These are phyloP conservation scores for Drosophila pseudoobscura DNA, from an alignment of 1,140 invertebrate genomes.

Conservation along the genomic window DNA sequence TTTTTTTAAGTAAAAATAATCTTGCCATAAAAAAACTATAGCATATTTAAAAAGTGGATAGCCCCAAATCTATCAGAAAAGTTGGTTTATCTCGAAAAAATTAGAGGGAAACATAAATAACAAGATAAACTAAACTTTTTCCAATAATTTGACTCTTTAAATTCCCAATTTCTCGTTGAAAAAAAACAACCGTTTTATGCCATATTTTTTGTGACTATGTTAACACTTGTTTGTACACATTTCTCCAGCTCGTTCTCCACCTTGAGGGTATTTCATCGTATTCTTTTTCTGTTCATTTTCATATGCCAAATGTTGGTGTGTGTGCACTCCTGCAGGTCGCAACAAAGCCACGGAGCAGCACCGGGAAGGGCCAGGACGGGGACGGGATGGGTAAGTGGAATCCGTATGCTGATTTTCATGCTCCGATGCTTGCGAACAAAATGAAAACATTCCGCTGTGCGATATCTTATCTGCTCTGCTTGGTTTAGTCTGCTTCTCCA, in stretches of 20 bases:
- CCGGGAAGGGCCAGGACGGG: slow-evolving; percentile 2
- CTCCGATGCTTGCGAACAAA: slow-evolving; percentile 74
- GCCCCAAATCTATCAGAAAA: no score
- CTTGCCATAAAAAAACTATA: no score
- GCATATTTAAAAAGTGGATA: no score
- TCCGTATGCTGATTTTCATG: slow-evolving; percentile 76
- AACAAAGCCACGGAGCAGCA: slow-evolving; percentile 24
- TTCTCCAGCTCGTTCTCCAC: background rate
- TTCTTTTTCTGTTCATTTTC: slow-evolving; percentile 35
- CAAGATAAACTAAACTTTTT: no score
- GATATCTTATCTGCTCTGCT: slow-evolving; percentile 66
- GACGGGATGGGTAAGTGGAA: slow-evolving; percentile 24
- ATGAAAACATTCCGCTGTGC: slow-evolving; percentile 69
- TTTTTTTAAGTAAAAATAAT: no score
- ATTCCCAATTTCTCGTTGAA: no score
- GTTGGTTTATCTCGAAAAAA: no score
- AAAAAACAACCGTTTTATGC: slow-evolving; percentile 6
- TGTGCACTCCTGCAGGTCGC: slow-evolving; percentile 47
- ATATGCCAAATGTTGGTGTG: slow-evolving; percentile 44
- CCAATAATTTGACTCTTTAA: no score
- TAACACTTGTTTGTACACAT: slow-evolving; percentile 22
- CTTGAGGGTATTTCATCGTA: slow-evolving; percentile 13
- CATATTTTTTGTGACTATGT: slow-evolving; percentile 6
- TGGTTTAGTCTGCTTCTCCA: slow-evolving; percentile 4
- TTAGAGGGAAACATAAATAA: no score